phyloP scores from a whole-genome alignment of 2,113 vertebrate genomes.

The Psettodes erumei region DNA sequence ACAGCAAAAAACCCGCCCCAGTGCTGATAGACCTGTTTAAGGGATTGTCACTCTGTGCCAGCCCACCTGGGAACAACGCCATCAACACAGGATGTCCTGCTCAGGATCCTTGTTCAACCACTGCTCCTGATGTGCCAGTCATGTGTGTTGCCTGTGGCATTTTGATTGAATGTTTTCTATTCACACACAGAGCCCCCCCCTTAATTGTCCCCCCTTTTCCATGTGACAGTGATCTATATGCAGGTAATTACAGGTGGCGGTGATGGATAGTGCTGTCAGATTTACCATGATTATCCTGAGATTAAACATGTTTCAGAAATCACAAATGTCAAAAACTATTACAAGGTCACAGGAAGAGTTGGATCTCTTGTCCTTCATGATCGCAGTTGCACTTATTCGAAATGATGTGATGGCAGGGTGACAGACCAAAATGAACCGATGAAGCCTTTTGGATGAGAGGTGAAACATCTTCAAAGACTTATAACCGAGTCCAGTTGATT shows the following conservation, averaged over 20 bases:
- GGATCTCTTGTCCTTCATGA: constrained; percentile 3
- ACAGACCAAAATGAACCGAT: too few species aligned
- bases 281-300: constrained; percentile 68
- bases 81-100: constrained; percentile 43
- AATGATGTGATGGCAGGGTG: not conserved
- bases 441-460: too few species aligned
- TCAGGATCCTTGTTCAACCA: constrained; percentile 61
- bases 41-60: constrained; percentile 31
- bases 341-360: constrained; percentile 47
- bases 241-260: constrained; percentile 74
- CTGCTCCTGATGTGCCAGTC: constrained; percentile 32
- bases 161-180: constrained; percentile 75
- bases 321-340: constrained; percentile 65
- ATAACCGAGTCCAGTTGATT: too few species aligned
- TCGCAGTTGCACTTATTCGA: constrained; percentile 35
- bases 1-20: not conserved
- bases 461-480: too few species aligned
- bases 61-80: constrained; percentile 47
- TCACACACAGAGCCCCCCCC: constrained; percentile 46
- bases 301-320: constrained; percentile 76
- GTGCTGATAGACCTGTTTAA: constrained; percentile 32
- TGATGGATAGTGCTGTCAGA: constrained; percentile 71
- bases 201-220: constrained; percentile 62
- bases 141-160: constrained; percentile 47
- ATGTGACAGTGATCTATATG: constrained; percentile 77